These are phyloP conservation scores for Peromyscus melanophrys DNA, from an alignment of 2,797 vertebrate genomes.

Conservation along the genomic window DNA sequence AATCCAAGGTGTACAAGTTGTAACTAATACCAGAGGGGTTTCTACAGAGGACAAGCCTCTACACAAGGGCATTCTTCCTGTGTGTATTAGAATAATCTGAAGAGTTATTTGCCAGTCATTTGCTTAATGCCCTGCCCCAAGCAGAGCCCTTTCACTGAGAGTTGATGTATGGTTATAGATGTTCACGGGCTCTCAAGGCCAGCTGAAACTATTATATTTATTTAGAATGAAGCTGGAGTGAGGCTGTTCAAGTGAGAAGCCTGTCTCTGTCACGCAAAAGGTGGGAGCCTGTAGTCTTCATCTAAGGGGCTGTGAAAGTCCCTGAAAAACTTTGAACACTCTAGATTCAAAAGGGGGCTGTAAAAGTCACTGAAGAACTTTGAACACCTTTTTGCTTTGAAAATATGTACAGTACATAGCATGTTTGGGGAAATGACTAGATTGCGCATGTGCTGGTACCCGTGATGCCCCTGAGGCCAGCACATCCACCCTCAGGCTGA, in stretches of 20 bases:
- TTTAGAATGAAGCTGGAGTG: neutral
- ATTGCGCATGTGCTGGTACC: neutral
- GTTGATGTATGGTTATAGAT: neutral
- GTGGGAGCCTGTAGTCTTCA: neutral
- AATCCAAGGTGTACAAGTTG: neutral
- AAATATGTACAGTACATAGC: neutral
- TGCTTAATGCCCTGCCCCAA: neutral
- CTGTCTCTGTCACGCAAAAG: neutral
- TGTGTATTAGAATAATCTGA: neutral
- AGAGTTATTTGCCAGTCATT: neutral
- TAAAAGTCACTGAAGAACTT: neutral
- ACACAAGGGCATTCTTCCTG: neutral
- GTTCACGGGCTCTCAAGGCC: accelerated
- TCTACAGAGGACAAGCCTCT: no score
- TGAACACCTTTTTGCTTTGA: neutral
- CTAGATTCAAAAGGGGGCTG: no score
- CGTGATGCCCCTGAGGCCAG: accelerated
- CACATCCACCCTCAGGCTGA: neutral
- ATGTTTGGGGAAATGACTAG: neutral
- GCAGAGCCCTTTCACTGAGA: neutral
- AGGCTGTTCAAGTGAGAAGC: neutral
- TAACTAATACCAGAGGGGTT: accelerated
- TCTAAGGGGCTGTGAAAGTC: neutral
- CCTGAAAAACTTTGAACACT: neutral
- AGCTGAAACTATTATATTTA: neutral